A percentile compares a stretch with the other conserved stretches of the same genome.
These are phyloP conservation scores for Athalia rosae DNA, from an alignment of 2,888 invertebrate genomes.

Conservation along the genomic window DNA sequence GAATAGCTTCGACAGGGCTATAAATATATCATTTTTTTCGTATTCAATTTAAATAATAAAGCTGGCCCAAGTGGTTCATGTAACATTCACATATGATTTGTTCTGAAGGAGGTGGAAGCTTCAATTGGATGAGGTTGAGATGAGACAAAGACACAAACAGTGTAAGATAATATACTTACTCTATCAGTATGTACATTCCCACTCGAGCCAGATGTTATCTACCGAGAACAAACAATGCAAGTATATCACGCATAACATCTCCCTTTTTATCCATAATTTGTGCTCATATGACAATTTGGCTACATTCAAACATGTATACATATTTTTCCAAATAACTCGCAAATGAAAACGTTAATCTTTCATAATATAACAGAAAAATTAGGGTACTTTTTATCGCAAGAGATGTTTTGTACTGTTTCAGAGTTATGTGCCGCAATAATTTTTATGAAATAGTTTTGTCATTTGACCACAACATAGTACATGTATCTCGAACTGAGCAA, in stretches of 20 bases:
- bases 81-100: conserved; percentile 57
- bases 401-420: background rate
- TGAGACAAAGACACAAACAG: conserved; percentile 67
- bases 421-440: background rate
- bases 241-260: conserved; percentile 62
- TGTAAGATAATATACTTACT: conserved; percentile 70
- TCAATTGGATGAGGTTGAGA: conserved; percentile 55
- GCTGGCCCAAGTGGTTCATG: conserved; percentile 68
- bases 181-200: conserved; percentile 71
- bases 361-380: background rate
- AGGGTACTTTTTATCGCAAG: background rate
- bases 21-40: conserved; percentile 44
- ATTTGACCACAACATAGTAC: conserved; percentile 41
- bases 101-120: conserved; percentile 49
- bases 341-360: conserved; percentile 52
- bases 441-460: conserved; percentile 27
- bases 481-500: conserved; percentile 24
- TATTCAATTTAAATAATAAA: conserved; percentile 53
- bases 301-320: background rate
- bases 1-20: conserved; percentile 37
- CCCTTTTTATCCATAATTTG: conserved; percentile 52
- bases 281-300: conserved; percentile 42
- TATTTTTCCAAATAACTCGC: conserved; percentile 51
- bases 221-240: conserved; percentile 69
- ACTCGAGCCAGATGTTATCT: conserved; percentile 71